These are phyloP conservation scores for Monopis laevigella DNA, from an alignment of 2,888 invertebrate species.

Conservation along the genomic window DNA sequence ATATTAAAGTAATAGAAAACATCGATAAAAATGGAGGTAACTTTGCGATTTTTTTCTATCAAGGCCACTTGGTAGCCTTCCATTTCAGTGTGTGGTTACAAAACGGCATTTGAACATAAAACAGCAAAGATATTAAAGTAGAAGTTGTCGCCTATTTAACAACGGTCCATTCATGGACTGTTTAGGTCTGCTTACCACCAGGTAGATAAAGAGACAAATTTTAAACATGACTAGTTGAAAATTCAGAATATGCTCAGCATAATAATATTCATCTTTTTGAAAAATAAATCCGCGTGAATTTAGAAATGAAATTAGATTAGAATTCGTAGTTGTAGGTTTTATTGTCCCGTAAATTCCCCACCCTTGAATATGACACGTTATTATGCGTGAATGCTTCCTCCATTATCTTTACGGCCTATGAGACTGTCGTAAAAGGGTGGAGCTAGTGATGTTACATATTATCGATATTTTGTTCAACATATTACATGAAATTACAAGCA, in stretches of 20 bases:
- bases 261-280: no score
- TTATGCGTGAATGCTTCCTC: slow-evolving; percentile 21
- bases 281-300: slow-evolving; percentile 7
- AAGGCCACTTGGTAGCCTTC: background rate
- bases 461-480: background rate
- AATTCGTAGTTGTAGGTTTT: slow-evolving; percentile 2
- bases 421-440: slow-evolving; percentile 38
- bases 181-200: no score
- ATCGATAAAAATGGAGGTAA: no score
- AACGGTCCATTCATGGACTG: no score
- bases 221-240: no score
- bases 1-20: no score
- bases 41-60: no score
- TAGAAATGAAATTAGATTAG: slow-evolving; percentile 9
- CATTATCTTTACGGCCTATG: slow-evolving; percentile 51
- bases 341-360: slow-evolving; percentile 8
- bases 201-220: no score
- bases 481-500: no score
- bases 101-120: background rate
- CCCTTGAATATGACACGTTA: slow-evolving; percentile 9
- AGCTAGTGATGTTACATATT: slow-evolving; percentile 28
- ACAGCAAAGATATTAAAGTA: background rate
- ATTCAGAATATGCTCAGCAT: no score
- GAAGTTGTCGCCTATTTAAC: no score
- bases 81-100: background rate